These are phyloP conservation scores for Glossophaga mutica DNA, from an alignment of 2,797 vertebrate genomes.

Conservation along the genomic window DNA sequence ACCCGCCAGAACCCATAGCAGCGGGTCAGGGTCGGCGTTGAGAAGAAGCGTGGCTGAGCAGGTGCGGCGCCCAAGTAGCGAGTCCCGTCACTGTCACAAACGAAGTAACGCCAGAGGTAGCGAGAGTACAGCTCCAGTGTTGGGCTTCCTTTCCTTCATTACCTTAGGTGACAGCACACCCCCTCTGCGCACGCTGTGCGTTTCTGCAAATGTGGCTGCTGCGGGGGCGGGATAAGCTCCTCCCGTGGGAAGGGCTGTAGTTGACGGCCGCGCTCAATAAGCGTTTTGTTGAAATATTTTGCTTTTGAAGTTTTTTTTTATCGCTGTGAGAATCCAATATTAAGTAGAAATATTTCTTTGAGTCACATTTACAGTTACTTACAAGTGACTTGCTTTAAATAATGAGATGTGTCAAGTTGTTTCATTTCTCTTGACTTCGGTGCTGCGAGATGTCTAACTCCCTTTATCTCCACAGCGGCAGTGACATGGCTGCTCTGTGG, in stretches of 20 bases:
- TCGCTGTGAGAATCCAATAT: neutral
- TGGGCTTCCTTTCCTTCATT: neutral
- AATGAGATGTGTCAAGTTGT: neutral
- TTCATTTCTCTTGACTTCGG: neutral
- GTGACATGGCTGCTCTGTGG: constrained; percentile 73
- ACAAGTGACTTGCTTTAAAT: neutral
- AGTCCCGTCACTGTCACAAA: neutral
- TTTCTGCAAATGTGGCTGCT: neutral
- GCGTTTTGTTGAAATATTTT: neutral
- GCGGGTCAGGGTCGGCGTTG: neutral
- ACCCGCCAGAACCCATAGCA: neutral
- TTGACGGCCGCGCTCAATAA: neutral
- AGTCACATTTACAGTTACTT: neutral
- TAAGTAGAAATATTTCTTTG: constrained; percentile 19
- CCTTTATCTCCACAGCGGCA: constrained; percentile 81
- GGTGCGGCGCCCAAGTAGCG: neutral
- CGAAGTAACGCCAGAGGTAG: neutral
- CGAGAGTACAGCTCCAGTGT: no score
- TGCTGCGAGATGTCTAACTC: constrained; percentile 77
- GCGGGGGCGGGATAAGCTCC: neutral
- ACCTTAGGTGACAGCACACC: neutral
- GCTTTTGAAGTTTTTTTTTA: constrained; percentile 11
- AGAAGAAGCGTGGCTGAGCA: neutral
- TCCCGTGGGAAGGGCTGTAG: neutral
- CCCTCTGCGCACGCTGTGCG: neutral